phyloP scores from a whole-genome alignment of 2,888 invertebrate species.

The Herminia tarsipennalis region DNA sequence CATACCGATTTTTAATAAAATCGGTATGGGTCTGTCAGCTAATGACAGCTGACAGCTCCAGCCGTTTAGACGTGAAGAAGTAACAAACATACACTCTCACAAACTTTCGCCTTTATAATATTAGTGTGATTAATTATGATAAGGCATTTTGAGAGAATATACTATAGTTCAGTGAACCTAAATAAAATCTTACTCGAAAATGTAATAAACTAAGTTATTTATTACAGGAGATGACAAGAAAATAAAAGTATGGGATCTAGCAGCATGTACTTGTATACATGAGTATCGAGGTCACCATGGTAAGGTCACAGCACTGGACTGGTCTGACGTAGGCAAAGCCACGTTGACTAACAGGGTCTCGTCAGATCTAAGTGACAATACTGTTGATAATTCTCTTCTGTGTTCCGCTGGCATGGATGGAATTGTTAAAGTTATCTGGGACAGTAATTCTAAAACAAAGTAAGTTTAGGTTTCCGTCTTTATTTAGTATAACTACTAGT shows the following conservation, averaged over 20 bases:
- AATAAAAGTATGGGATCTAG: conserved; percentile 90
- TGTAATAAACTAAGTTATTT: neutral
- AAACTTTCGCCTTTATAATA: no score
- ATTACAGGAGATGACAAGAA: conserved; percentile 88
- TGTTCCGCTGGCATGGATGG: conserved; percentile 90
- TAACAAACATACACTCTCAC: no score
- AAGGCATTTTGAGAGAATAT: no score
- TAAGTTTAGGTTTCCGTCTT: no score
- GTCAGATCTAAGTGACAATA: conserved; percentile 58
- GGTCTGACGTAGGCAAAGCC: conserved; percentile 80
- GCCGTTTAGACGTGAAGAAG: no score
- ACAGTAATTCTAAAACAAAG: conserved; percentile 78
- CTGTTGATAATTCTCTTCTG: conserved; percentile 76
- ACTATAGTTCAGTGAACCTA: no score
- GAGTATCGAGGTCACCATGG: conserved; percentile 88
- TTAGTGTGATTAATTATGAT: no score
- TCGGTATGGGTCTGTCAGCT: no score
- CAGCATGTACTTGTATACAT: conserved; percentile 86
- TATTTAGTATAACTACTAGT: no score
- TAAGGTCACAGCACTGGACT: conserved; percentile 86
- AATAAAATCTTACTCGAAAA: no score
- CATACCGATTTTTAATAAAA: no score
- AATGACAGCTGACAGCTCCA: no score
- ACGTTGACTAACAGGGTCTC: conserved; percentile 65
- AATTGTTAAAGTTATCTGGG: conserved; percentile 88